A percentile compares a stretch with the other conserved stretches of the same genome.
phyloP scores from a whole-genome alignment of 2,888 invertebrate genomes.

The Monopis laevigella region DNA sequence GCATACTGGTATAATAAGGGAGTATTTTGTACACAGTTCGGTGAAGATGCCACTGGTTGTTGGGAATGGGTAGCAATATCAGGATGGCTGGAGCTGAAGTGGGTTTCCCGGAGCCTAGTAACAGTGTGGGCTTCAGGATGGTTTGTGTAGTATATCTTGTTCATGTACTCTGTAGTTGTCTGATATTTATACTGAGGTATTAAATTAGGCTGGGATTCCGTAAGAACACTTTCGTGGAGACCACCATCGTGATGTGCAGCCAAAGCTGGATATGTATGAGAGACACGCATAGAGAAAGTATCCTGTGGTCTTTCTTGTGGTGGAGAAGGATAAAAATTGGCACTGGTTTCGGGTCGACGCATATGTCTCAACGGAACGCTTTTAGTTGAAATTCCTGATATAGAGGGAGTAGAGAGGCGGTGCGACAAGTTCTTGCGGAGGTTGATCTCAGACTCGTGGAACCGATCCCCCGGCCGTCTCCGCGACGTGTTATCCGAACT shows the following conservation, averaged over 20 bases:
- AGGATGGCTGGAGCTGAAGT: constrained; percentile 62
- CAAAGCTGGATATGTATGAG: constrained; percentile 53
- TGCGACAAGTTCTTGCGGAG: constrained; percentile 52
- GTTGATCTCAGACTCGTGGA: constrained; percentile 31
- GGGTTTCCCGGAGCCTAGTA: constrained; percentile 51
- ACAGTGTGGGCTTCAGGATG: constrained; percentile 49
- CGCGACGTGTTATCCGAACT: constrained; percentile 49
- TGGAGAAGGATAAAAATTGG: constrained; percentile 57
- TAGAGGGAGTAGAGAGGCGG: constrained; percentile 56
- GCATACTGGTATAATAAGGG: constrained; percentile 61
- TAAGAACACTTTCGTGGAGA: not conserved
- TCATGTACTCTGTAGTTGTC: constrained; percentile 54
- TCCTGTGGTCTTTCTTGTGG: constrained; percentile 54
- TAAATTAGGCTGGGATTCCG: constrained; percentile 3
- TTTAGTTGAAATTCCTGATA: constrained; percentile 53
- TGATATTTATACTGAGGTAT: constrained; percentile 47
- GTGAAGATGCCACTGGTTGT: constrained; percentile 25
- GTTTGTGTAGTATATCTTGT: constrained; percentile 46
- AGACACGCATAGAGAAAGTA: constrained; percentile 51
- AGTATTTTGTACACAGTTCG: constrained; percentile 42
- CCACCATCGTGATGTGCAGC: constrained; percentile 24
- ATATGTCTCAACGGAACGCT: constrained; percentile 62
- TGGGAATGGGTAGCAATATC: constrained; percentile 44
- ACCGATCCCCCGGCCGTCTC: constrained; percentile 33
- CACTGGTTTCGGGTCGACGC: constrained; percentile 53